Evolutionary conservation across 2,888 invertebrate genomes (phyloP).

Genomic region (Emmelina monodactyla): DNA sequence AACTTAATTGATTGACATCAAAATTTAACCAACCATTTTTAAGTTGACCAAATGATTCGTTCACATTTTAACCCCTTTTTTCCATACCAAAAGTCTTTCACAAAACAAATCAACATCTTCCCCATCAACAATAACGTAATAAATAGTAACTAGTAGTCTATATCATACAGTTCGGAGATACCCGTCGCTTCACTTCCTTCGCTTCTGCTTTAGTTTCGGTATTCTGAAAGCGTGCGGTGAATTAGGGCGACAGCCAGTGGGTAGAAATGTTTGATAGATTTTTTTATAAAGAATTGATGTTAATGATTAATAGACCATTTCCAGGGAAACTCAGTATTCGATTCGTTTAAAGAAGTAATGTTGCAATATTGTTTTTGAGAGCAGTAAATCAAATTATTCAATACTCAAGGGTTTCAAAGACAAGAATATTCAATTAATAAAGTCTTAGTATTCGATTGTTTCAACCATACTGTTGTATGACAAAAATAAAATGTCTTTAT

Average conservation of each 20-base stretch:
- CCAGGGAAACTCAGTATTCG: no score
- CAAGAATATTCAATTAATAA: no score
- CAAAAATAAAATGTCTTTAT: no score
- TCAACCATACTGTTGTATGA: slow-evolving; percentile 1
- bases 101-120: slow-evolving; percentile 6
- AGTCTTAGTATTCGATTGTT: neutral
- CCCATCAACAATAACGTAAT: slow-evolving; percentile 32
- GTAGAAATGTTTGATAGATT: no score
- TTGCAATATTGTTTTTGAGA: neutral
- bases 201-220: slow-evolving; percentile 58
- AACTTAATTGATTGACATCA: slow-evolving; percentile 22
- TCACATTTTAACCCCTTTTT: slow-evolving; percentile 19
- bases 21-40: no score
- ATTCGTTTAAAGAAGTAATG: no score
- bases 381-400: slow-evolving; percentile 3
- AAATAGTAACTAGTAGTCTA: slow-evolving; percentile 46
- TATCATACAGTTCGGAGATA: slow-evolving; percentile 50
- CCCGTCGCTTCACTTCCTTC: slow-evolving; percentile 39
- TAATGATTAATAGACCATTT: no score
- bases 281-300: no score
- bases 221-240: slow-evolving; percentile 56
- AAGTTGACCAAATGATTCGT: no score
- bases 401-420: no score
- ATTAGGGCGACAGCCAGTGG: slow-evolving; percentile 35
- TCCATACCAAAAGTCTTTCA: neutral